Percentiles rank a stretch among this genome's conserved stretches.
phyloP scores from a whole-genome alignment of 2,113 vertebrate species.

The Nematolebias whitei region DNA sequence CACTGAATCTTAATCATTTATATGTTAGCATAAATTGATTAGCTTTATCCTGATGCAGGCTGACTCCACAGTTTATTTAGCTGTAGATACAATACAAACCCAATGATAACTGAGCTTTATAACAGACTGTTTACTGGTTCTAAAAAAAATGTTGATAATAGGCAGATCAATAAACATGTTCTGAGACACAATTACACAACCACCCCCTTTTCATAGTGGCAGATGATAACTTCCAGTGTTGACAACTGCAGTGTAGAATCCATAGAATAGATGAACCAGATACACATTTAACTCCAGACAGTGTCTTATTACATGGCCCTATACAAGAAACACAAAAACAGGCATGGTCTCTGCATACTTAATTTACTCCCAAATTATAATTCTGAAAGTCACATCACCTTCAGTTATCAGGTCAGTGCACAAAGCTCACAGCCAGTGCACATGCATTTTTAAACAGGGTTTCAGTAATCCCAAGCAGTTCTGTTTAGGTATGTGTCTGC shows the following conservation, averaged over 20 bases:
- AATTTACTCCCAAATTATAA: slow-evolving; percentile 46
- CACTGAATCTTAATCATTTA: too few relatives aligned
- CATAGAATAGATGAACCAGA: slow-evolving; percentile 3
- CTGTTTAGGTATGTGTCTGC: slow-evolving; percentile 3
- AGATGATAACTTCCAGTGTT: too few relatives aligned
- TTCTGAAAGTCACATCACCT: slow-evolving; percentile 27
- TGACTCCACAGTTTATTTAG: too few relatives aligned
- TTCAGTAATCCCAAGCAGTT: slow-evolving; percentile 9
- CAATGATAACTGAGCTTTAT: too few relatives aligned
- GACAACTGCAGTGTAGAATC: slow-evolving; percentile 14
- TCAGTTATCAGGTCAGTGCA: slow-evolving; percentile 43
- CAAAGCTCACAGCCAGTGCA: slow-evolving; percentile 8
- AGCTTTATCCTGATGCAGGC: too few relatives aligned
- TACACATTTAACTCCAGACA: slow-evolving; percentile 3
- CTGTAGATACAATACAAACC: too few relatives aligned
- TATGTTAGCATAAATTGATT: too few relatives aligned
- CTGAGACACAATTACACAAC: too few relatives aligned
- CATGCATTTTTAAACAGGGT: slow-evolving; percentile 53
- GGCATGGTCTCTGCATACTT: slow-evolving; percentile 26
- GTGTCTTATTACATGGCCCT: neutral
- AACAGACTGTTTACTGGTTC: too few relatives aligned
- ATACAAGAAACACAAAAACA: slow-evolving; percentile 12
- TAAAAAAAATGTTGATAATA: too few relatives aligned
- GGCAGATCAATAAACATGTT: too few relatives aligned
- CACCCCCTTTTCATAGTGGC: too few relatives aligned